Percentiles rank a stretch among this genome's conserved stretches.
These are phyloP conservation scores for Cheilosia grossa DNA, from an alignment of 2,888 invertebrate species.

Conservation along the genomic window DNA sequence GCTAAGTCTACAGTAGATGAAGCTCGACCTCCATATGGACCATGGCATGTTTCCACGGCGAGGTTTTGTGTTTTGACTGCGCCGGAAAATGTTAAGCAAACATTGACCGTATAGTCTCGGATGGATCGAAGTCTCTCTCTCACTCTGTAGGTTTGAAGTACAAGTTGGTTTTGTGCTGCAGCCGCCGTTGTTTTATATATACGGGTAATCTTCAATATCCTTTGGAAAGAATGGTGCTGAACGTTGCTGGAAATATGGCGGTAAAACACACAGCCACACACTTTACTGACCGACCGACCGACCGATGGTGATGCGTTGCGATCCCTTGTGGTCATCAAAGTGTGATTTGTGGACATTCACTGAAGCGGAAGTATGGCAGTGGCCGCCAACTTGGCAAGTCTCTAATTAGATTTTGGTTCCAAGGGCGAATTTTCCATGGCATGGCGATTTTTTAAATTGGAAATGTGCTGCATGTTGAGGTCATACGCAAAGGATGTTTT, in stretches of 20 bases:
- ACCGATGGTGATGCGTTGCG: constrained; percentile 41
- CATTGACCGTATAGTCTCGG: constrained; percentile 64
- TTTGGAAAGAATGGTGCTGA: constrained; percentile 50
- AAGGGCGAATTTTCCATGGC: constrained; percentile 55
- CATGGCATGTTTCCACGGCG: constrained; percentile 30
- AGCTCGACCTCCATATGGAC: not conserved
- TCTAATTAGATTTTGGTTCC: constrained; percentile 73
- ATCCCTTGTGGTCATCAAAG: constrained; percentile 68
- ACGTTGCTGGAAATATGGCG: constrained; percentile 47
- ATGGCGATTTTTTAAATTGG: constrained; percentile 57
- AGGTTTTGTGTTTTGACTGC: constrained; percentile 72
- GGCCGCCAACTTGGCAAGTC: constrained; percentile 64
- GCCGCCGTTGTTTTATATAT: constrained; percentile 34
- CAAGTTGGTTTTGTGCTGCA: constrained; percentile 31
- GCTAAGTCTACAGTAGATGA: not conserved
- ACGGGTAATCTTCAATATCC: constrained; percentile 72
- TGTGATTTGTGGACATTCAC: constrained; percentile 74
- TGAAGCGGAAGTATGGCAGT: constrained; percentile 55
- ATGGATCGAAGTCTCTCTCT: constrained; percentile 45
- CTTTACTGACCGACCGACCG: constrained; percentile 27
- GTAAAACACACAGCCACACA: constrained; percentile 10
- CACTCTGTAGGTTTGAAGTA: constrained; percentile 22
- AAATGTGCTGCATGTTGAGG: constrained; percentile 22
- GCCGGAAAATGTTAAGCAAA: constrained; percentile 72
- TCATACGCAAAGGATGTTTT: not conserved